Base-by-base conservation (phyloP, 2,797 vertebrate genomes). In the Orestias chungarensis region DNA sequence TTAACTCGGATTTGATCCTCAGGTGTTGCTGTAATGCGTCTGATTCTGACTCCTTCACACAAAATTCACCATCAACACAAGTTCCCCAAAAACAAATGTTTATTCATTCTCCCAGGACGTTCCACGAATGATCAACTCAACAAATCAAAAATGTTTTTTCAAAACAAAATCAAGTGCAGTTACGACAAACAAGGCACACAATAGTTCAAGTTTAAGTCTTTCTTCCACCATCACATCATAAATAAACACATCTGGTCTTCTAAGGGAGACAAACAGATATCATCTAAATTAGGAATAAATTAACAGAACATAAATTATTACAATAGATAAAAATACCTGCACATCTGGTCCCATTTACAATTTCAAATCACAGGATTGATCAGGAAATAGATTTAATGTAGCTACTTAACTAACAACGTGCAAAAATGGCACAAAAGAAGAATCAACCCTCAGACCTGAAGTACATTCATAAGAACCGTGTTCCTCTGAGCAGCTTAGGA, bases 301-400 rank as follows among this genome's bases (percentile, higher is more conserved):
- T 61, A 61, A 61, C 33, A 61, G 20, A 61, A 12, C 20, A 61
- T 59, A 35, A 59, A 61, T 61, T 23, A 38, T 61, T 38, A 38
- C 38, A 38, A 61, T 35, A 61, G 11, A 9, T 9, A 38, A 61
- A 61, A 61, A 61, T 38, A 61, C 10, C 33, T 12, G n/a, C 23
- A 35, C 9, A 61, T 61, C 33, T n/a, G 12, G 33, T 1, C 20
- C 38, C 20, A 61, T 61, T 38, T 11, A 6, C 33, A 61, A 61
- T 59, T 38, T n/a, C n/a, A 38, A 14, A 61, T 6, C 1, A 61
- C 38, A 40, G 11, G 33, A 38, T 35, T 61, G 35, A 38, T 61
- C 33, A 38, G 33, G n/a, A 50, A 61, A 38, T 23, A 61, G n/a
- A 55, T 10, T 59, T 6, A 40, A n/a, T n/a, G 57, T 38, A 38